These are phyloP conservation scores for Agriopis leucophaearia DNA, from an alignment of 2,888 invertebrate genomes.

Conservation along the genomic window DNA sequence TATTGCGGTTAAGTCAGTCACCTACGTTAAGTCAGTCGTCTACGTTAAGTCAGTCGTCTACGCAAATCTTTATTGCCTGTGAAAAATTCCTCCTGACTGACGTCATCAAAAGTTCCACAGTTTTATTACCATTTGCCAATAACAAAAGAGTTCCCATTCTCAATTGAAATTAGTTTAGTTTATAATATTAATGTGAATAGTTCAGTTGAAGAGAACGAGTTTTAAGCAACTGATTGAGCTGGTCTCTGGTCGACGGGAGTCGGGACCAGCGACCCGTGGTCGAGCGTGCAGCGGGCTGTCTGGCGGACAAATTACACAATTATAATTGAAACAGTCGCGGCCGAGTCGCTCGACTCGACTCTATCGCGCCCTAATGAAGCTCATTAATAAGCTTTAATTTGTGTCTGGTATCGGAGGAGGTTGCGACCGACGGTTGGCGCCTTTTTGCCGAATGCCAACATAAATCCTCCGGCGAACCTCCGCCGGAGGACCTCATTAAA, in stretches of 20 bases:
- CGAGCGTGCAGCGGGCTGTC: background rate
- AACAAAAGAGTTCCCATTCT: background rate
- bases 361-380: slow-evolving; percentile 20
- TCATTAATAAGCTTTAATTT: slow-evolving; percentile 31
- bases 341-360: background rate
- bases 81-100: background rate
- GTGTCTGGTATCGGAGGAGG: background rate
- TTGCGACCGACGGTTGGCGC: slow-evolving; percentile 47
- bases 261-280: background rate
- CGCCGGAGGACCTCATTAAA: slow-evolving; percentile 70
- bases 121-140: background rate
- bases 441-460: slow-evolving; percentile 59
- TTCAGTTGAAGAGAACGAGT: background rate
- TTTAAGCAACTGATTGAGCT: background rate
- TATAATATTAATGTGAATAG: background rate
- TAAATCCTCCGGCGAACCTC: slow-evolving; percentile 50
- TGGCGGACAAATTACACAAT: slow-evolving; percentile 27
- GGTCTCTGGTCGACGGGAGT: background rate
- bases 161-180: background rate
- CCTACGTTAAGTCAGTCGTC: no score
- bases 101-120: background rate
- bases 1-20: no score
- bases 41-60: no score
- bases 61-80: no score
- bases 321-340: slow-evolving; percentile 20